Base-by-base conservation (phyloP, 2,113 vertebrate genomes). In the Macroglossus sobrinus region DNA sequence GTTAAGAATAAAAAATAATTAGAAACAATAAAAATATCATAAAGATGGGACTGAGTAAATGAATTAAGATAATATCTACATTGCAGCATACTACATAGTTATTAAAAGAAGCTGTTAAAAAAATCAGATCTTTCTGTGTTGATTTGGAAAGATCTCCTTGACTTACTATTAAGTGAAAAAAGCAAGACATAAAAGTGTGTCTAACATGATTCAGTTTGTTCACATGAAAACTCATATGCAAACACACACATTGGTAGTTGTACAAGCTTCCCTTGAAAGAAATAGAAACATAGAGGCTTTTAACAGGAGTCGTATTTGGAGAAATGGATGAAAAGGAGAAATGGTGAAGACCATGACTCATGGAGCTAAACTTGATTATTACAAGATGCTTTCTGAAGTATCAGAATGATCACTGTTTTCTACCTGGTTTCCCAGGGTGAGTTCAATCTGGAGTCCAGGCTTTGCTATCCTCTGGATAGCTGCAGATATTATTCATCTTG, bases 281-380 rank as follows among this genome's bases (percentile, higher is more conserved):
- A 92, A 71, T n/a, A 64, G 24, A 71, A 75, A 64, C 30, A 26
- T 5, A 89, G 26, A 64, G 72, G 13, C 3, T 74, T 92, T 47
- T 75, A 59, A 71, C 1, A 69, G 14, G 72, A 76, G 43, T 55
- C 66, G 87, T 14, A 45, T 74, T 38, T 93, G 40, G 35, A 91
- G 55, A 95, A 93, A 78, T 66, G 33, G 93, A 96, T 66, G 75
- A 47, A 59, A 47, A 59, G 19, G 72, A 91, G 57, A 90, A n/a
- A 57, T 45, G 14, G 22, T 53, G 91, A 91, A 81, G 63, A 71
- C 4, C 33, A 89, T 33, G 6, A 78, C 24, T 61, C 87, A 93
- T 2, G 15, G 40, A 84, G 69, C 21, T 91, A 59, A 87, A 33
- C 35, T 75, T 92, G 18, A 40, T 89, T 93, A 82, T 64, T 86